Conservation (phyloP, 2,113 vertebrate species). For the Enhydra lutris region DNA sequence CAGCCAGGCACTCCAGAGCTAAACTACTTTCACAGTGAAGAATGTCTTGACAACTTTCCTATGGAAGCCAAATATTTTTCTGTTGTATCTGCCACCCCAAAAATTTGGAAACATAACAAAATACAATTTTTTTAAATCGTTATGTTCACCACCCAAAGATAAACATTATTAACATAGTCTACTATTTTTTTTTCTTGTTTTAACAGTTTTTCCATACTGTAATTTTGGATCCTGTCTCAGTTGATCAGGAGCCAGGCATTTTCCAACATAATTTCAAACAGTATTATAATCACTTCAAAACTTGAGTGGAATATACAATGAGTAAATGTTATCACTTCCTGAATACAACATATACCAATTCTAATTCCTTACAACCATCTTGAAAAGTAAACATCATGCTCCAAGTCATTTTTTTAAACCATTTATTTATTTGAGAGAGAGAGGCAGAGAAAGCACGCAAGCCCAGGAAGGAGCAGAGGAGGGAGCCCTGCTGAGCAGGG, state of each 20-base stretch:
- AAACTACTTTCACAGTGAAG: neutral
- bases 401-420: neutral
- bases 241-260: neutral
- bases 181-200: neutral
- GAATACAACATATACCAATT: neutral
- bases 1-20: neutral
- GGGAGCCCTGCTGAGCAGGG: neutral
- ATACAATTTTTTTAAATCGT: neutral
- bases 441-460: neutral
- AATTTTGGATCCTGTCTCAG: neutral
- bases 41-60: constrained; percentile 14
- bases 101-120: constrained; percentile 13
- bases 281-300: neutral
- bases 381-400: neutral
- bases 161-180: constrained; percentile 6
- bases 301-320: neutral
- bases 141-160: neutral
- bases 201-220: neutral
- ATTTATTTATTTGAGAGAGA: neutral
- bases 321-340: neutral
- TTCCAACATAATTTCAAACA: neutral
- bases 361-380: neutral
- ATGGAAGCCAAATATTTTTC: neutral
- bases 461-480: neutral
- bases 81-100: neutral